Evolutionary conservation across 2,113 vertebrate genomes (phyloP), one percentile per base, ranked within the genome.

Genomic region (Macroglossus sobrinus): DNA sequence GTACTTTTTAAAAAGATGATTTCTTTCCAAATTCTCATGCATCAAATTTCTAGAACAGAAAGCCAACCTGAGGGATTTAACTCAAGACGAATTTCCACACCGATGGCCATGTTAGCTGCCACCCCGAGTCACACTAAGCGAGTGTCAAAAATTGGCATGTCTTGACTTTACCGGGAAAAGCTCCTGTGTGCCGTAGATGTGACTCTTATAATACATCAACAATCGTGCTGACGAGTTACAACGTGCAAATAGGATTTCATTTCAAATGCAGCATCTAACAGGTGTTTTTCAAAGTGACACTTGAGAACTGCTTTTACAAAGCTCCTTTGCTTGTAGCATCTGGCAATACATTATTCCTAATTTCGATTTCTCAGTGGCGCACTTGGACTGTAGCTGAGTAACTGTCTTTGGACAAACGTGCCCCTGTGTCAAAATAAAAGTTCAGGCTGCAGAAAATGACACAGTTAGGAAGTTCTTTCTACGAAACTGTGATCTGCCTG

Each of bases 361-460:
- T 94, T 94, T 96, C 57, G 50, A 10, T 71, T 93, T 89, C 91
- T 96, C 78, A 50, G 81, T 40, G n/a, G 55, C 16, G 12, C 15
- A 12, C 43, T 85, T 35, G 64, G 35, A 64, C 87, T 72, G 61
- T 43, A n/a, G n/a, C 80, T 47, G 76, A 92, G 50, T 64, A 76
- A 84, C 22, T 92, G 45, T 59, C 43, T 96, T 88, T 35, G 35
- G n/a, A 79, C 50, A n/a, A 96, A 75, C 15, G 26, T 2, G 81
- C 40, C 50, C 80, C 72, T 85, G 66, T 94, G 43, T 93, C 76
- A 88, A 97, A 96, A 93, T 93, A 95, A 95, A 97, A 80, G 82
- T 86, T 93, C 71, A 94, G 45, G 16, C 38, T 78, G 10, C 35
- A 82, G 76, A 84, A 91, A 91, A 95, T 91, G 40, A 57, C 50